These are phyloP conservation scores for Bolborhynchus lineola DNA, from an alignment of 2,113 vertebrate genomes.

Conservation along the genomic window DNA sequence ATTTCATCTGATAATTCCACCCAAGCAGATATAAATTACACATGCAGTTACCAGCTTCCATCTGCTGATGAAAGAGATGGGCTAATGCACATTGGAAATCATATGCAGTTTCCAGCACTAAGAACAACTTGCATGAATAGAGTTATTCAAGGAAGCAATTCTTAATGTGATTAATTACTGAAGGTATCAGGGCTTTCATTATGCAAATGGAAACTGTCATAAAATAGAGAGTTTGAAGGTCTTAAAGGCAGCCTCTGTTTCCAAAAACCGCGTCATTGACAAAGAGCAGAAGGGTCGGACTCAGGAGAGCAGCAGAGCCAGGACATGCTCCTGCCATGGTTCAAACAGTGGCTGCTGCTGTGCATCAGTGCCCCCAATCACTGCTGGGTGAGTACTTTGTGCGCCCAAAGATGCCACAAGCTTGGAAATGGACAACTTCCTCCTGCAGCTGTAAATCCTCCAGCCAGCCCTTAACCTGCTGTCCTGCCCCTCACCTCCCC, in stretches of 20 bases:
- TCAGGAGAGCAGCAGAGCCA: not conserved
- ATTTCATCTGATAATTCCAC: conserved; percentile 63
- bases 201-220: conserved; percentile 60
- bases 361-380: not conserved
- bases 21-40: conserved; percentile 67
- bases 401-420: not conserved
- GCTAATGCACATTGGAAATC: conserved; percentile 51
- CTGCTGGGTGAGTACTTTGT: not conserved
- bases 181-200: conserved; percentile 57
- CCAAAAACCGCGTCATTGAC: not conserved
- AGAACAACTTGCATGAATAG: conserved; percentile 44
- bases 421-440: not conserved
- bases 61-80: conserved; percentile 63
- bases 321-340: not conserved
- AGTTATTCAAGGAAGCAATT: conserved; percentile 54
- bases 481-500: not conserved
- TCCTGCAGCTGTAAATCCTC: not conserved
- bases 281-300: not conserved
- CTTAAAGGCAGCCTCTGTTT: not conserved
- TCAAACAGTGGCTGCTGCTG: not conserved
- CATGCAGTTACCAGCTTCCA: conserved; percentile 60
- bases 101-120: conserved; percentile 26
- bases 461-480: not conserved
- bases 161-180: conserved; percentile 66
- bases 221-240: conserved; percentile 40